Evolutionary conservation across 37 sponge, comb jelly and placozoan species (phyloP), one percentile per base, ranked within the genome.

Genomic region (Theonella swinhoei): DNA sequence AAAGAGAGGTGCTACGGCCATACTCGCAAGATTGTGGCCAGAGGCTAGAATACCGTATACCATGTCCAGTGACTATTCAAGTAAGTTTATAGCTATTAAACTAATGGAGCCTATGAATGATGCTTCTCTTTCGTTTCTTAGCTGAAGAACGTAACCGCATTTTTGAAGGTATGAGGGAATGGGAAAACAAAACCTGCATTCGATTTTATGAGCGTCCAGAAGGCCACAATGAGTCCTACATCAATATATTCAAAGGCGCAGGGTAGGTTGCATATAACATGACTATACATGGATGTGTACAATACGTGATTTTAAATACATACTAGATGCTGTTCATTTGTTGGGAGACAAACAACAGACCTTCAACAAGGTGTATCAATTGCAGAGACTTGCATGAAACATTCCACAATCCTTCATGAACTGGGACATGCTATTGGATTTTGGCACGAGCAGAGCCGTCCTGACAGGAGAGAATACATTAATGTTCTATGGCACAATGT

Each of bases 111-210:
- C 8, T 9, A 8, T 5, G 29, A 11, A 23, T 8, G 5, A 59
- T 11, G 91, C 30, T 41, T 71, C 68, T 28, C 40, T 23, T 42
- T 70, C 22, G 47, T 0, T 42, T 75, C 74, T 26, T 64, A 94
- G 94, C 47, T 29, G 34, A 28, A 17, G 88, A 90, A 38, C 42
- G 34, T 34, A 72, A 63, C 38, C 24, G 39, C 3, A 83, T 94
- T 7, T 26, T 81, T 23, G 70, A 87, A 31, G 88, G 80, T 8
- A 94, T 94, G 94, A 70, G 64, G 43, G 85, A 94, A 25, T 90
- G 88, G 88, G 94, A 94, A 54, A 74, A 83, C 41, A 64, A 84
- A 33, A 94, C 94, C 8, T 94, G 94, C 74, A 76, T 94, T 35
- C 63, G 94, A 7, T 94, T 94, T 75, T 30, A 58, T 47, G 54